Conservation (phyloP, 2,797 vertebrate species). For the Tenualosa thibaudeaui region DNA sequence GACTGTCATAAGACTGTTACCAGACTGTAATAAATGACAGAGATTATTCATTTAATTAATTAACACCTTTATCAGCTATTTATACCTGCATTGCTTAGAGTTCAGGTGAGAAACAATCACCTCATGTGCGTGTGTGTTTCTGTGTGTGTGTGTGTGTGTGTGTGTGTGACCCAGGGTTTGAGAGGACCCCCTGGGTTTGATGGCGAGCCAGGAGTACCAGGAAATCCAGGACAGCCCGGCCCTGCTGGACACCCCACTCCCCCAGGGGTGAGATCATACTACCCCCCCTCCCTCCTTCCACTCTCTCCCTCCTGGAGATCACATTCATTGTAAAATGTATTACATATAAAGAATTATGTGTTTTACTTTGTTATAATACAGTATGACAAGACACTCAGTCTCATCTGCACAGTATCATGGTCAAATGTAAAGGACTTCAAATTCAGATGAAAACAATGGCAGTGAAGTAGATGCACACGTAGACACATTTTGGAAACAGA, state of each 20-base stretch:
- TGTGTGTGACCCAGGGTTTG: conserved; percentile 75
- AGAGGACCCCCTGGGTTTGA: conserved; percentile 88
- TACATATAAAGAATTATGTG: not conserved
- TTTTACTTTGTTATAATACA: too few species aligned
- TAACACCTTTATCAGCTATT: not conserved
- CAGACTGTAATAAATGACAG: not conserved
- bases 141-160: conserved; percentile 18
- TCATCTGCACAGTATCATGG: too few species aligned
- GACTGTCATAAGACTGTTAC: not conserved
- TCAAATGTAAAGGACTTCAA: too few species aligned
- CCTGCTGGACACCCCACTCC: conserved; percentile 80
- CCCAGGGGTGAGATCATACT: conserved; percentile 75
- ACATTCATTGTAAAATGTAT: not conserved
- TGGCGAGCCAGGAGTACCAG: conserved; percentile 92
- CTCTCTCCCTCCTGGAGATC: not conserved
- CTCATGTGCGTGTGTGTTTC: conserved; percentile 3
- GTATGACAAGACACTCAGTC: too few species aligned
- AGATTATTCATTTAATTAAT: not conserved
- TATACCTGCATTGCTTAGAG: not conserved
- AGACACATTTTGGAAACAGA: not conserved
- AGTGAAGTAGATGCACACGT: too few species aligned
- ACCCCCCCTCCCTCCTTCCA: not conserved
- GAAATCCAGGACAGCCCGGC: conserved; percentile 88
- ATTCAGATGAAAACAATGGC: too few species aligned
- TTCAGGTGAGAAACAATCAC: not conserved